Base-by-base conservation (phyloP, 2,888 invertebrate genomes). In the Cryptus armator region DNA sequence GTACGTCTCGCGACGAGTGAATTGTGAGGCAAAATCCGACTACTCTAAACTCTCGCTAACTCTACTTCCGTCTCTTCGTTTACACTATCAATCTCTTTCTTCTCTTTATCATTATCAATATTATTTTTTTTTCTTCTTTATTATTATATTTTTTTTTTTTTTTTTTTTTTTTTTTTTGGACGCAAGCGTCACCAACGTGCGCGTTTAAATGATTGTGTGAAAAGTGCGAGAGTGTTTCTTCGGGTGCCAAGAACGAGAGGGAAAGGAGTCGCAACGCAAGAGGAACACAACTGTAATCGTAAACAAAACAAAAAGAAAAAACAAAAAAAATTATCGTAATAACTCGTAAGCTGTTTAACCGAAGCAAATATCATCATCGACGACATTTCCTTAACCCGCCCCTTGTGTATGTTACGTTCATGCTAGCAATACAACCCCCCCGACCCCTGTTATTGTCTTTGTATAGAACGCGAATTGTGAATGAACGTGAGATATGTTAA, bases 311-410 rank as follows among this genome's bases (percentile, higher is more conserved):
- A 48, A n/a, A n/a, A 53, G 62, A 83, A 46, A 72, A 68, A 24
- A 70, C 56, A 83, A 32, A 72, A 68, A 29, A 70, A 84, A 87
- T 86, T 81, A 84, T 85, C 88, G 83, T 86, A 71, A 83, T 85
- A 83, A 80, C 64, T 78, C 83, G 66, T 84, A 86, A 84, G 84
- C 76, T 83, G 84, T 83, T 78, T 66, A 80, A 76, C 74, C 62
- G 81, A 70, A 74, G 72, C 53, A 81, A 86, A 79, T 80, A 81
- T 83, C 81, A 87, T 88, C 83, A 80, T 89, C 48, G 56, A 66
- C 71, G 62, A 46, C 32, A 46, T 64, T 62, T 70, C 53, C 70
- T 43, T 24, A 46, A 59, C 16, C 29, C 56, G 46, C 80, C 37
- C 53, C 44, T 68, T 64, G 48, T 75, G 74, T 64, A 64, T 75